phyloP scores from a whole-genome alignment of 2,797 vertebrate genomes.

The Poeciliopsis paucimaculata region DNA sequence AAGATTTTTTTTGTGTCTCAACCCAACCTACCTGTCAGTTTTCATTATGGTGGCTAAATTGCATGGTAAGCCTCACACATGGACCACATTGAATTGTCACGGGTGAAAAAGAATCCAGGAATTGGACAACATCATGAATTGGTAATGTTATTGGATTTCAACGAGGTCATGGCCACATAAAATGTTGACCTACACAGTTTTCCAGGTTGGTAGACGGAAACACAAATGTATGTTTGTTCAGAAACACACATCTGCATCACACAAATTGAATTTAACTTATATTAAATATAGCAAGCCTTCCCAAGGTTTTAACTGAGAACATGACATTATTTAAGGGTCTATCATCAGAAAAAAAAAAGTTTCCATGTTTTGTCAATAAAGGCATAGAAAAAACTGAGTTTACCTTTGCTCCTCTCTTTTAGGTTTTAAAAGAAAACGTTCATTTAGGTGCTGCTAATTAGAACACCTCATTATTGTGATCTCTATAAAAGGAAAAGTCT shows the following conservation, averaged over 20 bases:
- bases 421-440: neutral
- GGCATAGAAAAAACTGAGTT: neutral
- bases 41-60: conserved; percentile 68
- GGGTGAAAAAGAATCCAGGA: conserved; percentile 64
- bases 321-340: conserved; percentile 13
- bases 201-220: conserved; percentile 52
- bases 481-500: neutral
- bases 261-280: conserved; percentile 49
- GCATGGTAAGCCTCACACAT: conserved; percentile 67
- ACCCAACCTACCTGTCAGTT: conserved; percentile 61
- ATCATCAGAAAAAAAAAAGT: neutral
- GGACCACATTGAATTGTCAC: conserved; percentile 66
- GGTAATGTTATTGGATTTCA: conserved; percentile 78
- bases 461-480: neutral
- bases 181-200: conserved; percentile 78
- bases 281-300: conserved; percentile 29
- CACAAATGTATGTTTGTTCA: conserved; percentile 60
- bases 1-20: conserved; percentile 20
- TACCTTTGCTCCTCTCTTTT: neutral
- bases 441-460: conserved; percentile 1
- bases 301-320: conserved; percentile 27
- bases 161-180: conserved; percentile 75
- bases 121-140: conserved; percentile 69
- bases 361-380: neutral
- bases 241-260: conserved; percentile 36